Percentiles rank a stretch among this genome's conserved stretches.
Conservation (phyloP, 1,140 invertebrate genomes). For the Hestina assimilis region DNA sequence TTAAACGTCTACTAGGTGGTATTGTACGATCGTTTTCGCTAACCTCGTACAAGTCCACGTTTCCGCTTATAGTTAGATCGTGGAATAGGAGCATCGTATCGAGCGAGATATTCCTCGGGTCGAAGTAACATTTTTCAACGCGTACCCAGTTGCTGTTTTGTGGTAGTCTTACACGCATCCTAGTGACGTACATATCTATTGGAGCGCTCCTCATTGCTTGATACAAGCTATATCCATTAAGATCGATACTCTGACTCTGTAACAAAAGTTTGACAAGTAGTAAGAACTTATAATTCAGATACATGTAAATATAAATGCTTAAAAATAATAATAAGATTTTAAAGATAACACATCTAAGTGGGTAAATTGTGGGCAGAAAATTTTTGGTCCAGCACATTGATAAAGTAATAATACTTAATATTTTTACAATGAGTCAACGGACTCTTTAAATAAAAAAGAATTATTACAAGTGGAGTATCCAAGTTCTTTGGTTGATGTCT, state of each 20-base stretch:
- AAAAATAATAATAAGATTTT: too few species aligned
- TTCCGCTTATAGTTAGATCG: constrained; percentile 87
- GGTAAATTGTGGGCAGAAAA: too few species aligned
- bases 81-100: constrained; percentile 87
- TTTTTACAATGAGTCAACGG: neutral
- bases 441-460: neutral
- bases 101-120: constrained; percentile 85
- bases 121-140: constrained; percentile 86
- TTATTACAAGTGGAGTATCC: constrained; percentile 64
- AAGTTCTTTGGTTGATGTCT: constrained; percentile 76
- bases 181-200: constrained; percentile 83
- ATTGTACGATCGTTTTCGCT: constrained; percentile 64
- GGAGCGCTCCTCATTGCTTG: constrained; percentile 80
- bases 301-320: neutral
- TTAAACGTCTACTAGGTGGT: constrained; percentile 43
- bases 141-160: constrained; percentile 81
- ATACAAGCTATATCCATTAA: constrained; percentile 82
- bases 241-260: constrained; percentile 78
- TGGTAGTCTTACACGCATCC: constrained; percentile 81
- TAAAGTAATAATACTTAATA: too few species aligned
- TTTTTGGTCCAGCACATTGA: too few species aligned
- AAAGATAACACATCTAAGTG: too few species aligned
- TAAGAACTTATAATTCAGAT: constrained; percentile 2
- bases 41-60: constrained; percentile 81
- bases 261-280: constrained; percentile 27